Evolutionary conservation across 2,113 vertebrate genomes (phyloP).

Genomic region (human): GRCh38 chr5:32097501-32098000

Average conservation of each 20-base stretch:
- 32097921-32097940: neutral
- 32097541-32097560: neutral
- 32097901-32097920: no score
- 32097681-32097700: neutral
- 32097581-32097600: neutral
- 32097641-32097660: neutral
- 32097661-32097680: neutral
- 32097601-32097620: neutral
- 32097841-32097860: neutral
- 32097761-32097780: neutral
- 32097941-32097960: neutral
- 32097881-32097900: neutral
- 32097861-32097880: neutral
- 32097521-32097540: neutral
- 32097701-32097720: neutral
- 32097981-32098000: neutral
- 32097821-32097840: rapidly evolving
- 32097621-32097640: neutral
- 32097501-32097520: neutral
- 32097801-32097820: neutral
- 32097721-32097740: neutral
- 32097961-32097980: neutral
- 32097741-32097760: neutral
- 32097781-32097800: neutral
- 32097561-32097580: neutral